Evolutionary conservation across 2,113 vertebrate species (phyloP).

Genomic region (Hippocampus zosterae): DNA sequence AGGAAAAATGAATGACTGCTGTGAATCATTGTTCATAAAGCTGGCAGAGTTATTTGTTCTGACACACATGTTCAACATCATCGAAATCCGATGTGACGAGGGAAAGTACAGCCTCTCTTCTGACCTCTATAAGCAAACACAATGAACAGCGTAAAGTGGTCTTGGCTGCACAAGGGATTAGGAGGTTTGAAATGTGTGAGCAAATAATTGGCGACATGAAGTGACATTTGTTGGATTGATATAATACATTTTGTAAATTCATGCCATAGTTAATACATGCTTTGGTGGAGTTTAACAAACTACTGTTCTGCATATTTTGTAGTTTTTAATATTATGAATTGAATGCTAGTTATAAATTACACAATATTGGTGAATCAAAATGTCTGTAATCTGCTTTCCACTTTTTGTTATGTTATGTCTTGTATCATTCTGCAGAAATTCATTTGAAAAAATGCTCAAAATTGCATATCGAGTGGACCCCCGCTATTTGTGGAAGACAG

Average conservation of each 20-base stretch:
- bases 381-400: background rate
- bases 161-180: background rate
- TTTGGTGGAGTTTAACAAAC: too few relatives aligned
- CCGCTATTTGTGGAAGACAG: too few relatives aligned
- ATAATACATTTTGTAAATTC: background rate
- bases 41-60: conserved; percentile 24
- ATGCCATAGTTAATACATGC: background rate
- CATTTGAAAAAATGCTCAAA: background rate
- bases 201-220: background rate
- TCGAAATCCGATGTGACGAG: conserved; percentile 35
- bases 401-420: background rate
- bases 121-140: background rate
- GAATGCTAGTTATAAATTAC: background rate
- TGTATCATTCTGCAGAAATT: too few relatives aligned
- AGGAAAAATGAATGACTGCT: conserved; percentile 20
- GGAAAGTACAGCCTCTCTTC: conserved; percentile 13
- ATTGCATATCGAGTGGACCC: too few relatives aligned
- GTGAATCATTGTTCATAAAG: conserved; percentile 23
- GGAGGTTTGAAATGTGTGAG: background rate
- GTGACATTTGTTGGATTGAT: background rate
- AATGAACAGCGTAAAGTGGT: background rate
- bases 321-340: background rate
- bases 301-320: background rate
- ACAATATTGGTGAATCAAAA: background rate
- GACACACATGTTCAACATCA: conserved; percentile 16